These are phyloP conservation scores for Lypha dubia DNA, from an alignment of 2,888 invertebrate species.

Conservation along the genomic window DNA sequence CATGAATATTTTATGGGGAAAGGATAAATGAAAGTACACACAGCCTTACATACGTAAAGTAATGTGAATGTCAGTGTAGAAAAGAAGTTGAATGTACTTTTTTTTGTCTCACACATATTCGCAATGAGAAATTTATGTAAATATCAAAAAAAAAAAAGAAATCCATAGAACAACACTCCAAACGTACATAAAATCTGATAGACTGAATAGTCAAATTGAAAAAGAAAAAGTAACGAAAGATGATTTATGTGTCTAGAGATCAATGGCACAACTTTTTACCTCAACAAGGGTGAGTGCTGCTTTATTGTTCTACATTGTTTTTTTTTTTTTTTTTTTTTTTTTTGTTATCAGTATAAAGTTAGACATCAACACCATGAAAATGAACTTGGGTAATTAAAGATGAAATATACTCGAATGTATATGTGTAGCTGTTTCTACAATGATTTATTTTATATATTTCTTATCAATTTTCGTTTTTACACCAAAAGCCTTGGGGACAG, in stretches of 20 bases:
- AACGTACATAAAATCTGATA: conserved; percentile 31
- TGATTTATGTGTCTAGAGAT: conserved; percentile 68
- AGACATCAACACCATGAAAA: conserved; percentile 48
- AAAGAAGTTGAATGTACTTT: conserved; percentile 64
- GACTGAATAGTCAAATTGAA: conserved; percentile 5
- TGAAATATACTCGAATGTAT: too few relatives aligned
- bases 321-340: not conserved
- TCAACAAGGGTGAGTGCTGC: not conserved
- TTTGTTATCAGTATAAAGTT: conserved; percentile 17
- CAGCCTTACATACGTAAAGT: not conserved
- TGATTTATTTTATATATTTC: conserved; percentile 6
- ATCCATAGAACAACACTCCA: conserved; percentile 32
- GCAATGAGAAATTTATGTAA: conserved; percentile 1
- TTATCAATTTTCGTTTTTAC: not conserved
- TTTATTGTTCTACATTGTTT: too few relatives aligned
- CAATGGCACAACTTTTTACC: conserved; percentile 58
- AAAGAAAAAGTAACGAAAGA: conserved; percentile 30
- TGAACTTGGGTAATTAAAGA: conserved; percentile 63
- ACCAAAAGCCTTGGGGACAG: not conserved
- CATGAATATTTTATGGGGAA: conserved; percentile 26
- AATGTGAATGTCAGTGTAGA: not conserved
- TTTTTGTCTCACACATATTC: not conserved
- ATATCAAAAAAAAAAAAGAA: conserved; percentile 38
- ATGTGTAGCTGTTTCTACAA: conserved; percentile 8
- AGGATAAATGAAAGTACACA: conserved; percentile 18